These are phyloP conservation scores for Tetrao urogallus DNA, from an alignment of 2,113 vertebrate species.

Conservation along the genomic window DNA sequence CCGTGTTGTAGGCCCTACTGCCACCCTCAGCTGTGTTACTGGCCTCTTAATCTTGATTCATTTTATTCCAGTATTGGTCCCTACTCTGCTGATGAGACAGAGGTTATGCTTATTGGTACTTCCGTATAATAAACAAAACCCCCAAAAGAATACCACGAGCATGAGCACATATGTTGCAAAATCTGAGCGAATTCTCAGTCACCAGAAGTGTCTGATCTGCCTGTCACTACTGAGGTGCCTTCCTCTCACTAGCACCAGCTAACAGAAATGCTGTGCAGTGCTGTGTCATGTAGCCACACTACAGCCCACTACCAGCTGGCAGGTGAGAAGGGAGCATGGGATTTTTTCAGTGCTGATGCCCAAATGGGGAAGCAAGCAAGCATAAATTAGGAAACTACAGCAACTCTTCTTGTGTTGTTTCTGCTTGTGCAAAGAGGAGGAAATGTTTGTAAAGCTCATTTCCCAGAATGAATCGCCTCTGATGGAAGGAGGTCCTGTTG, in stretches of 20 bases:
- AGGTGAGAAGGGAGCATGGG: not conserved
- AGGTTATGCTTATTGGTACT: not conserved
- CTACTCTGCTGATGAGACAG: not conserved
- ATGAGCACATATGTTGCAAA: not conserved
- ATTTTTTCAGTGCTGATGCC: not conserved
- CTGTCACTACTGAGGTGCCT: not conserved
- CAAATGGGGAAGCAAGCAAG: not conserved
- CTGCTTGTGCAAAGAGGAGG: conserved; percentile 14
- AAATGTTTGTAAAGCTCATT: conserved; percentile 4
- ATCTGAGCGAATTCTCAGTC: not conserved
- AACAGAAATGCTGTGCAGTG: not conserved
- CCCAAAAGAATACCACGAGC: not conserved
- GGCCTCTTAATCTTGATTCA: not conserved
- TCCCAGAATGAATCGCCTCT: not conserved
- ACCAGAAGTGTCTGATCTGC: not conserved
- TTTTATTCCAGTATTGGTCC: not conserved
- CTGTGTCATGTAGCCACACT: not conserved
- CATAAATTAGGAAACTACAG: conserved; percentile 4
- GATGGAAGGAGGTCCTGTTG: not conserved
- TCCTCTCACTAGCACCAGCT: not conserved
- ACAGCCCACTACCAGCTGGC: not conserved
- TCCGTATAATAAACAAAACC: not conserved
- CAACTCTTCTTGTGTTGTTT: conserved; percentile 1
- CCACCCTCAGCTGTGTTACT: not conserved
- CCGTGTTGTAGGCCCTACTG: not conserved